Evolutionary conservation across 2,888 invertebrate species (phyloP), one percentile per base, ranked within the genome.

Genomic region (Brachypalpus laphriformis): DNA sequence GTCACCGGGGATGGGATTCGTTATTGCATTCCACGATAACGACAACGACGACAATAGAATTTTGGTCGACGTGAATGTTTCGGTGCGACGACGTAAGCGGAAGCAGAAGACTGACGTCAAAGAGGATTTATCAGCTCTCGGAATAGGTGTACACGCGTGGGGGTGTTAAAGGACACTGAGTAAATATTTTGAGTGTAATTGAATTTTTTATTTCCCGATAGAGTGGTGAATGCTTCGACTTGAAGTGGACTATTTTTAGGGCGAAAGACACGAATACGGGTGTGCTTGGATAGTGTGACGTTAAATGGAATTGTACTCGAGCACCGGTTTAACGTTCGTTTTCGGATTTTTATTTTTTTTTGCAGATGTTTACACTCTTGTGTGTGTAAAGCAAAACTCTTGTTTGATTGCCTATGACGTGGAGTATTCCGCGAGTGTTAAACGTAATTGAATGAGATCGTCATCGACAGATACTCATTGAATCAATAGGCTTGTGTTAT

Each of bases 71-170:
- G 66, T 22, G 25, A 6, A 56, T 7, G 25, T 25, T n/a, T n/a
- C n/a, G n/a, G n/a, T n/a, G n/a, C n/a, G 37, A 66, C 54, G 42
- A 71, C 76, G 72, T 61, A 54, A 61, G 54, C 66, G 83, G 83
- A 80, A 75, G 63, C 57, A 47, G 49, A 31, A 47, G n/a, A 57
- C 65, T 83, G 80, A 80, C 82, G 82, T 75, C 74, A 57, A 59
- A 18, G 63, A 20, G 59, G 63, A 68, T 22, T 82, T 77, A 82
- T 77, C 71, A 66, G 66, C 28, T 45, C 16, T 37, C 11, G 11
- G 18, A n/a, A 42, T 51, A 9, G 14, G 28, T 25, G 16, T 14
- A 49, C 20, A n/a, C 22, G 25, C 40, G 56, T 57, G 37, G 25
- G 68, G 47, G 71, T 31, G 75, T 28, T 18, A 61, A 51, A 68